These are phyloP conservation scores for Drosophila quinaria DNA, from an alignment of 2,888 invertebrate species.

Conservation along the genomic window DNA sequence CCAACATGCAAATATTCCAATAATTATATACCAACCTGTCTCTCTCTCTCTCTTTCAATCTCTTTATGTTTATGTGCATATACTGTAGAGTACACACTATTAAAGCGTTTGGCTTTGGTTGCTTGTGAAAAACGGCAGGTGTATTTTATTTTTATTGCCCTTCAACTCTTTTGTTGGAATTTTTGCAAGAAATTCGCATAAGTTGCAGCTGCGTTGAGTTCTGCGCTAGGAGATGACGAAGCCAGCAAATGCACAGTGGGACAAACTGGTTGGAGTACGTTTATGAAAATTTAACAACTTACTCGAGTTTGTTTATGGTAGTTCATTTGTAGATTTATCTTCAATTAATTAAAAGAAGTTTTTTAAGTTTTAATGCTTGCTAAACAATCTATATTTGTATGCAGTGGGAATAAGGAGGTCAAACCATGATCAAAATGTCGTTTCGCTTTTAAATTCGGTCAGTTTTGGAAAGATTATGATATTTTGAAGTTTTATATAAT, in stretches of 20 bases:
- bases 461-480: too few relatives aligned
- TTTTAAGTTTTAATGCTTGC: too few relatives aligned
- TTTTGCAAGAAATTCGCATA: constrained; percentile 76
- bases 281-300: too few relatives aligned
- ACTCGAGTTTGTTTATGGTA: too few relatives aligned
- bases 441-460: too few relatives aligned
- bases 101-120: constrained; percentile 36
- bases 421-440: too few relatives aligned
- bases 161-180: constrained; percentile 50
- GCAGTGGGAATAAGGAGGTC: too few relatives aligned
- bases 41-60: constrained; percentile 1
- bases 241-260: constrained; percentile 41
- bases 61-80: constrained; percentile 8
- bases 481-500: too few relatives aligned
- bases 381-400: too few relatives aligned
- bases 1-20: constrained; percentile 29
- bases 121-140: constrained; percentile 59
- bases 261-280: not conserved
- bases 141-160: constrained; percentile 72
- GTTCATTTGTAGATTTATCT: too few relatives aligned
- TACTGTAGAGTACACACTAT: not conserved
- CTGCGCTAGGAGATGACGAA: not conserved
- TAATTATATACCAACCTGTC: constrained; percentile 5
- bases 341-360: too few relatives aligned
- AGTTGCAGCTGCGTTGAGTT: constrained; percentile 68